Evolutionary conservation across 2,888 invertebrate species (phyloP), one percentile per base, ranked within the genome.

Genomic region (Chesias legatella): DNA sequence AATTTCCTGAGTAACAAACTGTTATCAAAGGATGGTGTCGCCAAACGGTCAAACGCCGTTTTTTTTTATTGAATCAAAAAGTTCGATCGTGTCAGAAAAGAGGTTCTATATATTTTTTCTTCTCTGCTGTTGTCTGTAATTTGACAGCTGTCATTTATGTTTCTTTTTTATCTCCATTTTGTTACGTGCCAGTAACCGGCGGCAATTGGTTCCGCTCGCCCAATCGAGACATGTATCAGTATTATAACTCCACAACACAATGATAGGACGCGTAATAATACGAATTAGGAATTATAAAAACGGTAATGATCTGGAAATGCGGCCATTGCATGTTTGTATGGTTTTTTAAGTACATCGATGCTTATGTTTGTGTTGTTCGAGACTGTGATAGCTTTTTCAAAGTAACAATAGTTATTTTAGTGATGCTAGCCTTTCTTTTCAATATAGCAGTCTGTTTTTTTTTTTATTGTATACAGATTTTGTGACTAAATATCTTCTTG

Each of bases 191-290:
- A 32, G 35, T 35, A 29, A 33, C 29, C 20, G 20, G 23, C 38
- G 39, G 33, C 51, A 43, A 56, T 57, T 56, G 57, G 59, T 50
- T 46, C 48, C 54, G 54, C 60, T 56, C 43, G 53, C 53, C 62
- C 68, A 67, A 71, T 70, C 67, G 67, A 61, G 73, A 70, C 57
- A 63, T 68, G 73, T 71, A 72, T 65, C 63, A 68, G 60, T 61
- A 67, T 51, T 60, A 57, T 62, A 59, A 34, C 33, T 1, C 5
- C 21, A 56, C 59, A 65, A 65, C 60, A 67, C 58, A 48, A 60
- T 70, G 67, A 66, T 68, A 61, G 63, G 48, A 43, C 33, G 13
- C 30, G 48, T 51, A 54, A 51, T 54, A 31, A 51, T 42, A 54
- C 47, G 34, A 42, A 51, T 54, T 48, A 47, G 43, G 41, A 36